A percentile compares a stretch with the other conserved stretches of the same genome.
These are phyloP conservation scores for Papilio helenus DNA, from an alignment of 1,140 invertebrate species.

Conservation along the genomic window DNA sequence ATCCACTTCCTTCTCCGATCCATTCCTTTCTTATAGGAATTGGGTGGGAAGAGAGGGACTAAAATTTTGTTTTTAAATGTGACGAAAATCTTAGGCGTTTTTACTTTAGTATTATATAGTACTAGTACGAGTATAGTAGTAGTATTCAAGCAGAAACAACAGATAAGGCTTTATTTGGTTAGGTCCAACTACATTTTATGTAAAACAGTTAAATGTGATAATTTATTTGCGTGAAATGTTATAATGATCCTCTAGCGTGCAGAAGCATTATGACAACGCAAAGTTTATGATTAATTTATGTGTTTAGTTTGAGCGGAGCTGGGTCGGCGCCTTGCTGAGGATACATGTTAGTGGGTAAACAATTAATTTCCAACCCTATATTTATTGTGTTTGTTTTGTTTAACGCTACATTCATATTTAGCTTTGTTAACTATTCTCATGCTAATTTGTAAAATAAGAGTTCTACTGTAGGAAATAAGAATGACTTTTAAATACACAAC, in stretches of 20 bases:
- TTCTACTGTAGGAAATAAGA: too few species aligned
- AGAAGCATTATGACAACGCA: conserved; percentile 24
- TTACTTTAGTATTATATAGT: too few species aligned
- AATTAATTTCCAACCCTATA: conserved; percentile 22
- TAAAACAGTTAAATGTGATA: not conserved
- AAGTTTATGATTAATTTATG: conserved; percentile 33
- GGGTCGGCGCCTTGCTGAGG: not conserved
- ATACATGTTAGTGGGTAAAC: conserved; percentile 19
- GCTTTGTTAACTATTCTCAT: not conserved
- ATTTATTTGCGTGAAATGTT: conserved; percentile 20
- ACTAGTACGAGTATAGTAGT: too few species aligned
- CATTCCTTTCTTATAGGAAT: too few species aligned
- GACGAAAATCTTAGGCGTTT: not conserved
- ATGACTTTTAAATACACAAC: too few species aligned
- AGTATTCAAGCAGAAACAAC: too few species aligned
- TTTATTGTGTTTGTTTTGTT: conserved; percentile 28
- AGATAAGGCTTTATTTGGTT: not conserved
- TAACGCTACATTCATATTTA: not conserved
- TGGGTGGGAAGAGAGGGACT: too few species aligned
- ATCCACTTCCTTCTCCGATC: too few species aligned
- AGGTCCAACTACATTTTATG: not conserved
- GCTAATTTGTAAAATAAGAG: not conserved
- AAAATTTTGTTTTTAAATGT: not conserved
- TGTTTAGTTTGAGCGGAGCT: conserved; percentile 21
- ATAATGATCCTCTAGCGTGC: conserved; percentile 31